phyloP scores from a whole-genome alignment of 2,113 vertebrate genomes.

The Podarcis raffonei region DNA sequence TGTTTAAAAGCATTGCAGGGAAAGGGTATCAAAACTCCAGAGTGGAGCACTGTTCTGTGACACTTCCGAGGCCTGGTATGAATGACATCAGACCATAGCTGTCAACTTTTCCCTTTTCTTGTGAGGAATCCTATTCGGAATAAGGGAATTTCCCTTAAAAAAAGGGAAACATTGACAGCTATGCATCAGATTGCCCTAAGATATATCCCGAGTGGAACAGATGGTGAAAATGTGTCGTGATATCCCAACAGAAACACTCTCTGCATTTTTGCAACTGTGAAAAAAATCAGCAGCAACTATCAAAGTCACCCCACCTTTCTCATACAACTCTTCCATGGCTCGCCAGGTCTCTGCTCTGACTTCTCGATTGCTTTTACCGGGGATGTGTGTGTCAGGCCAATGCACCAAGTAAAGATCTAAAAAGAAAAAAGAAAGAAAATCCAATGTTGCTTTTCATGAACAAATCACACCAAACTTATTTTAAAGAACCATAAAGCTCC shows the following conservation, averaged over 20 bases:
- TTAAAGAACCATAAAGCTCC: not conserved
- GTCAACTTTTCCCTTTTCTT: no score
- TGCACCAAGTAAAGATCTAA: slow-evolving; percentile 85
- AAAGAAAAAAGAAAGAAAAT: slow-evolving; percentile 43
- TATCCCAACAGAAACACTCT: not conserved
- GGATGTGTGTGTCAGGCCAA: slow-evolving; percentile 73
- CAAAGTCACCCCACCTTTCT: slow-evolving; percentile 64
- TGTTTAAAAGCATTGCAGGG: not conserved
- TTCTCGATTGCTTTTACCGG: slow-evolving; percentile 71
- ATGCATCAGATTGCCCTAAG: not conserved
- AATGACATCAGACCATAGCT: not conserved
- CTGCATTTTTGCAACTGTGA: not conserved
- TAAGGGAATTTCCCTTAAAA: no score
- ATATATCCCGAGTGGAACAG: not conserved
- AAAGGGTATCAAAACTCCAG: not conserved
- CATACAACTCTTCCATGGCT: slow-evolving; percentile 76
- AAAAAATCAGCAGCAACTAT: not conserved
- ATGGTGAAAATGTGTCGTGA: not conserved
- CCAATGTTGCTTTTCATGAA: slow-evolving; percentile 13
- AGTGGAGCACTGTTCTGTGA: not conserved
- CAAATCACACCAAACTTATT: not conserved
- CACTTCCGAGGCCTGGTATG: not conserved
- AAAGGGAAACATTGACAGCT: no score
- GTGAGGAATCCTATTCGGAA: no score
- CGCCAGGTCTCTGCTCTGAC: slow-evolving; percentile 79